A percentile compares a stretch with the other conserved stretches of the same genome.
Evolutionary conservation across 2,113 vertebrate genomes (phyloP).

Genomic region (Otolemur garnettii): DNA sequence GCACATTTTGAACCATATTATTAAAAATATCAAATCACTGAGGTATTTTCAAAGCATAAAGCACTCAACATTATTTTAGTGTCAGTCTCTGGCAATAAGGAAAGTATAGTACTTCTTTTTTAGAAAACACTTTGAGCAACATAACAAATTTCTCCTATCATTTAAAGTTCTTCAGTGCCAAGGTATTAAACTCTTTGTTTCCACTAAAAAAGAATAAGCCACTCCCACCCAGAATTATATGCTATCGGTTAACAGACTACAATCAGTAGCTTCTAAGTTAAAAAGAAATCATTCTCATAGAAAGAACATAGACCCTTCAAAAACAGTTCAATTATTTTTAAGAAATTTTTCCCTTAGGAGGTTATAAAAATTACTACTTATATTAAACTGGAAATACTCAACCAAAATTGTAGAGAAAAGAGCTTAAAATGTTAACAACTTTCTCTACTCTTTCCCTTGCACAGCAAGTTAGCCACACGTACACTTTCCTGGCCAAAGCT

Average conservation of each 20-base stretch:
- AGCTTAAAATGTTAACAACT: background rate
- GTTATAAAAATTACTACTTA: slow-evolving; percentile 35
- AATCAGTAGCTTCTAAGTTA: slow-evolving; percentile 63
- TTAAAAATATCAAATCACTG: background rate
- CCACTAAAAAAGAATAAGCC: slow-evolving; percentile 57
- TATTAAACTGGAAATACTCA: slow-evolving; percentile 19
- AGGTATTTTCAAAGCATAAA: slow-evolving; percentile 1
- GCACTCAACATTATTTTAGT: background rate
- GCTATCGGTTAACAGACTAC: slow-evolving; percentile 21
- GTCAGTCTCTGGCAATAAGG: background rate
- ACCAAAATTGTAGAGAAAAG: slow-evolving; percentile 12
- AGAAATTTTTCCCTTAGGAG: slow-evolving; percentile 10
- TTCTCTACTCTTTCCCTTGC: slow-evolving; percentile 22
- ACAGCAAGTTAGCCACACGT: slow-evolving; percentile 14
- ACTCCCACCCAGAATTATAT: slow-evolving; percentile 12
- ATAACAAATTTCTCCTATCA: background rate
- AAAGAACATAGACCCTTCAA: background rate
- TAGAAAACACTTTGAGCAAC: background rate
- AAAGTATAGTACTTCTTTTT: background rate
- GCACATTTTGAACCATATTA: background rate
- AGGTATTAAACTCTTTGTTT: slow-evolving; percentile 11
- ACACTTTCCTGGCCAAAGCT: background rate
- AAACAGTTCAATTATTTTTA: slow-evolving; percentile 65
- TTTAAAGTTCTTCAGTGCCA: background rate
- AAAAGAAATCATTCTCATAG: slow-evolving; percentile 46